Conservation (phyloP, 2,888 invertebrate species). For the Nephrotoma appendiculata region DNA sequence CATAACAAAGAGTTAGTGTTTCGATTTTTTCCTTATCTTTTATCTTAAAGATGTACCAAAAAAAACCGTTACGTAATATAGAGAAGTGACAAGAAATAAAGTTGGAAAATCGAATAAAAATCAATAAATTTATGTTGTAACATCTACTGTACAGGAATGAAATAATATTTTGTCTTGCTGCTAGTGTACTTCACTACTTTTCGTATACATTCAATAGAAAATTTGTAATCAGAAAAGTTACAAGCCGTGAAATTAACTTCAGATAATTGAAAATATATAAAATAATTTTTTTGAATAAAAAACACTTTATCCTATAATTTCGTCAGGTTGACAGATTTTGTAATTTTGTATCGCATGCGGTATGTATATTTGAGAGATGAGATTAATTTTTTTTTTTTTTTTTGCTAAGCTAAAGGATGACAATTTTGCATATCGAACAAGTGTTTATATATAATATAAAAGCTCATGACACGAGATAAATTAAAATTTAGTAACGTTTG, state of each 20-base stretch:
- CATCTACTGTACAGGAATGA: neutral
- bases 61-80: neutral
- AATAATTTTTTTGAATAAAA: neutral
- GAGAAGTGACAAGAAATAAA: neutral
- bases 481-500: neutral
- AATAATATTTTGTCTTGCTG: neutral
- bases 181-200: neutral
- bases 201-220: neutral
- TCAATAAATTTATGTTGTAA: neutral
- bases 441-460: neutral
- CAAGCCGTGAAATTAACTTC: neutral
- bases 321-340: neutral
- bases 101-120: neutral
- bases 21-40: neutral
- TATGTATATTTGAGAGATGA: neutral
- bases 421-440: neutral
- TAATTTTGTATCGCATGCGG: neutral
- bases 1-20: neutral
- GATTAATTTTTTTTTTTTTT: neutral
- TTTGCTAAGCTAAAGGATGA: neutral
- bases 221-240: neutral
- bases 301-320: neutral
- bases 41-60: neutral
- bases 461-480: neutral
- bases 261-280: neutral